These are phyloP conservation scores for Gnathonemus longibarbis DNA, from an alignment of 2,113 vertebrate genomes.

Conservation along the genomic window DNA sequence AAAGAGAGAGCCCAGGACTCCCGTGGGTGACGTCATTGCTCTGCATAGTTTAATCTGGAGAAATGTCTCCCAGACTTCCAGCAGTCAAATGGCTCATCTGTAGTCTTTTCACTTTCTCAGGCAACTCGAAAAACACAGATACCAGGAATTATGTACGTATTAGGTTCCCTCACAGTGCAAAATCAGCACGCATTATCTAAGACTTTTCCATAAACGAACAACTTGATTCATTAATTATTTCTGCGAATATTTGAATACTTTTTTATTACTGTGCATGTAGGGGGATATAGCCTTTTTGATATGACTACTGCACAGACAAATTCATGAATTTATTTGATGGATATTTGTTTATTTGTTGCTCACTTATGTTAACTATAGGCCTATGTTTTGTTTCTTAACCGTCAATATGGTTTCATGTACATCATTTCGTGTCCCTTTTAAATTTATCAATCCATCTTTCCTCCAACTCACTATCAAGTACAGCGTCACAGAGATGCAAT, in stretches of 20 bases:
- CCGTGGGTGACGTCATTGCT: background rate
- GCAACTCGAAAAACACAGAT: background rate
- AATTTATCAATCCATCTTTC: background rate
- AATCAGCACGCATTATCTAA: background rate
- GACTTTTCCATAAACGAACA: background rate
- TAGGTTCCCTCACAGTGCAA: background rate
- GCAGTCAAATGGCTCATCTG: background rate
- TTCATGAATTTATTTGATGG: background rate
- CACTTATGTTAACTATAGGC: background rate
- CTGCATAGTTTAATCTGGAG: background rate
- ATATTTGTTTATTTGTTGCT: background rate
- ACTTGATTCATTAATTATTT: background rate
- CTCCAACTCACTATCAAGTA: background rate
- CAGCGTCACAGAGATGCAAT: background rate
- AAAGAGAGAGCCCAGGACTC: background rate
- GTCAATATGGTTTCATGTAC: background rate
- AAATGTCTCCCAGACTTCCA: background rate
- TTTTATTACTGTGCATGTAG: background rate
- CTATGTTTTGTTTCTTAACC: background rate
- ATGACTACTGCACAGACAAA: background rate
- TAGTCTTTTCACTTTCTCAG: constrained; percentile 2
- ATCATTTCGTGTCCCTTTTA: background rate
- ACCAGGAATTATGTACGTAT: background rate
- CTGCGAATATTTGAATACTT: background rate
- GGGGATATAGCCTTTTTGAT: background rate